Conservation (phyloP, 2,797 vertebrate genomes). For the Bucorvus abyssinicus region DNA sequence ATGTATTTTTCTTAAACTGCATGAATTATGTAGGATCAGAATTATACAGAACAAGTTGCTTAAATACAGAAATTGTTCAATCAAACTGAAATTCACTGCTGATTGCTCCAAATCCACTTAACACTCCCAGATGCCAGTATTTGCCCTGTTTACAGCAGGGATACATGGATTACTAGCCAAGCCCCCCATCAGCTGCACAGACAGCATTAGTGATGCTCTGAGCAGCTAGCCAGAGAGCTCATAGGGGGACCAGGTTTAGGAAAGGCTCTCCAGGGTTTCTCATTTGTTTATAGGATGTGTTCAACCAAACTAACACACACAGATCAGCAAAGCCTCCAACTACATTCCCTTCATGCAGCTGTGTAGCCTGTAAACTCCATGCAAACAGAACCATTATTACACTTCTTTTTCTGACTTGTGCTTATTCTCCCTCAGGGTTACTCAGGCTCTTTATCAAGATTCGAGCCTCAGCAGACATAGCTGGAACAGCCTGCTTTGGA, state of each 20-base stretch:
- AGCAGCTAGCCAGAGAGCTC: background rate
- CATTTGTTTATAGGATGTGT: background rate
- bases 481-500: background rate
- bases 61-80: background rate
- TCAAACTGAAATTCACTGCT: background rate
- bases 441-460: background rate
- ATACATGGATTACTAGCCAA: background rate
- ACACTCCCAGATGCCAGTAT: background rate
- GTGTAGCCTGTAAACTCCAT: background rate
- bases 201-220: background rate
- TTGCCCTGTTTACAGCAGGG: background rate
- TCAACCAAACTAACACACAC: background rate
- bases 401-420: background rate
- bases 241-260: background rate
- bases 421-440: background rate
- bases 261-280: background rate
- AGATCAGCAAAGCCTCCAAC: background rate
- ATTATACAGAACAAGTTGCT: background rate
- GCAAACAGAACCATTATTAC: conserved; percentile 3
- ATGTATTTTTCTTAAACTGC: conserved; percentile 21
- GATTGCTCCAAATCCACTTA: background rate
- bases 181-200: background rate
- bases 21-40: background rate
- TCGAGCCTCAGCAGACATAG: background rate
- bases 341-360: background rate